phyloP scores from a whole-genome alignment of 1,140 invertebrate species.

The Leptonema lineaticorne region DNA sequence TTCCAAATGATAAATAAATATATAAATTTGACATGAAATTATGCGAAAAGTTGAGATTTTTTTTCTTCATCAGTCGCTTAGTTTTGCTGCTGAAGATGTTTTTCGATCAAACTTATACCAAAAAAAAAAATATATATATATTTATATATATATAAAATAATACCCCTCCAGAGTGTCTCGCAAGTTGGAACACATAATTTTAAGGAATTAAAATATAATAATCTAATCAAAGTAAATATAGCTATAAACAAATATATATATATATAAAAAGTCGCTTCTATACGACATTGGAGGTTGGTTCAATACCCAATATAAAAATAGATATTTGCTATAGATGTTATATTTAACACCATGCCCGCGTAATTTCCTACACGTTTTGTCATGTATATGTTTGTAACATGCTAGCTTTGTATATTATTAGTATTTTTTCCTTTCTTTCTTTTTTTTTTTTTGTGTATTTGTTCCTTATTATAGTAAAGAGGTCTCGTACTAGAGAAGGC shows the following conservation, averaged over 20 bases:
- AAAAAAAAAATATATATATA: neutral
- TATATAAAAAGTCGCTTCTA: neutral
- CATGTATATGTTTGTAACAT: neutral
- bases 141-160: neutral
- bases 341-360: neutral
- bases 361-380: neutral
- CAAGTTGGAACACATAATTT: no score
- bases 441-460: conserved; percentile 22
- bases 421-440: no score
- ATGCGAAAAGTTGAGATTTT: no score
- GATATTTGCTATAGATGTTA: neutral
- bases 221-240: neutral
- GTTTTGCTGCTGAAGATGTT: neutral
- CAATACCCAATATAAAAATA: neutral
- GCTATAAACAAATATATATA: neutral
- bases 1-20: no score
- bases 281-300: conserved; percentile 11
- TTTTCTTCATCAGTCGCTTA: neutral
- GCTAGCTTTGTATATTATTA: conserved; percentile 15
- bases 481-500: conserved; percentile 37
- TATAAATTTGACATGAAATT: no score
- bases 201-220: no score
- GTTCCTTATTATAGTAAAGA: conserved; percentile 35
- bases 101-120: neutral
- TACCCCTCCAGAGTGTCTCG: no score